A percentile compares a stretch with the other conserved stretches of the same genome.
phyloP scores from a whole-genome alignment of 2,888 invertebrate species.

The Lordiphosa fenestrarum region DNA sequence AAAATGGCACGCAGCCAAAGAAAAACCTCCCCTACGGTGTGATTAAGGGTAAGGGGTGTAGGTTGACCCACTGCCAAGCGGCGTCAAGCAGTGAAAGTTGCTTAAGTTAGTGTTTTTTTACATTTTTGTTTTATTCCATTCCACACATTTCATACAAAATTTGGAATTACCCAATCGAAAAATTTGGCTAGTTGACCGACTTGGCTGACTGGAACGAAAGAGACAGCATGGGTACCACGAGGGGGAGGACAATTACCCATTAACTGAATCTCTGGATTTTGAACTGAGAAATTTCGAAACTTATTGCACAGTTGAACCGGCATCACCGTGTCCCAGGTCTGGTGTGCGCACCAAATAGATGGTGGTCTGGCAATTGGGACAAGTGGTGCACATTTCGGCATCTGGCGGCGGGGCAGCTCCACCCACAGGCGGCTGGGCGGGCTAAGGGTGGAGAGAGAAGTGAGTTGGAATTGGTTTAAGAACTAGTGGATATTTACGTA shows the following conservation, averaged over 20 bases:
- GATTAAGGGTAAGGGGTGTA: constrained; percentile 5
- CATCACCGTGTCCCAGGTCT: constrained; percentile 59
- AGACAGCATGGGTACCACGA: no score
- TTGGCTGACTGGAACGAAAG: not conserved
- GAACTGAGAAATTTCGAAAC: not conserved
- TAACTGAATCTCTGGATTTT: not conserved
- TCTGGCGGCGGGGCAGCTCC: constrained; percentile 43
- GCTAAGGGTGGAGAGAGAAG: not conserved
- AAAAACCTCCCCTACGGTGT: constrained; percentile 1
- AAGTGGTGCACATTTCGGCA: constrained; percentile 77
- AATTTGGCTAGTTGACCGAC: no score
- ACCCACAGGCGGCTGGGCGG: not conserved
- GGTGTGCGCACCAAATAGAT: constrained; percentile 75
- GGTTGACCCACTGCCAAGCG: no score
- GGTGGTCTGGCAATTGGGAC: constrained; percentile 78
- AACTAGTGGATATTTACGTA: constrained; percentile 49
- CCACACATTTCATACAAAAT: no score
- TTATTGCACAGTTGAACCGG: constrained; percentile 38
- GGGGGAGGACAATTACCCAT: no score
- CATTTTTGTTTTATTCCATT: no score
- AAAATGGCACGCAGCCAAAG: constrained; percentile 64
- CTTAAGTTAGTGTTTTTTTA: no score
- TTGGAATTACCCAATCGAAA: no score
- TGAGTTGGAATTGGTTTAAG: no score
- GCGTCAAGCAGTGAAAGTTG: no score